Evolutionary conservation across 1,140 invertebrate genomes (phyloP), one percentile per base, ranked within the genome.

Genomic region (Cyclina sinensis): DNA sequence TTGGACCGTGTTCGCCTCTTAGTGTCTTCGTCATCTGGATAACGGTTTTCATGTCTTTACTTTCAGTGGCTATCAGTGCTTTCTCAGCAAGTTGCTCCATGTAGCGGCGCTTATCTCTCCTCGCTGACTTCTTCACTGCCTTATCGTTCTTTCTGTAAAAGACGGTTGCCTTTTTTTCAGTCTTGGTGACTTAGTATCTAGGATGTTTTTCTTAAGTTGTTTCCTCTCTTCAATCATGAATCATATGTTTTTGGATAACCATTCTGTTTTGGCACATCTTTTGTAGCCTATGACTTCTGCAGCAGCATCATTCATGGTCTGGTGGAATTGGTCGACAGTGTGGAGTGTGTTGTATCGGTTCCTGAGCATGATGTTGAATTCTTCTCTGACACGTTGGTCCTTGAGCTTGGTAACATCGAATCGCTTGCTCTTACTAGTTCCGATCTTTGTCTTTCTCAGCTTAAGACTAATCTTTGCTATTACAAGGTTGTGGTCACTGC

Each of bases 401-500:
- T 54, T 79, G 1, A 54, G 51, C n/a, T 79, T 79, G 46, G n/a
- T 24, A 51, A 79, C 48, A 79, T 57, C 76, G 12, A 74, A 39
- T 39, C 70, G 70, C 37, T 37, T 21, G 70, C n/a, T 39, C 24
- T 35, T 37, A 21, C 21, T 48, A 30, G 1, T 21, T 21, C 82
- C 62, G 21, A 35, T 46, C 59, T 73, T 73, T 48, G 35, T 12
- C 32, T 51, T 84, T 14, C 59, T 73, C 35, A 88, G 30, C 32
- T 88, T 57, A 7, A 88, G 62, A 11, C 16, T 74, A 11, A 90
- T 32, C 57, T 81, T 86, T 21, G 30, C 81, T 57, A 85, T 54
- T 18, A 62, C n/a, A 18, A 89, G 86, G 46, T 59, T 79, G 62
- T 90, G 89, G 81, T 90, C 89, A 37, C 59, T 79, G 24, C 88